These are phyloP conservation scores for Rhadinocentrus ornatus DNA, from an alignment of 2,797 vertebrate genomes.

Conservation along the genomic window DNA sequence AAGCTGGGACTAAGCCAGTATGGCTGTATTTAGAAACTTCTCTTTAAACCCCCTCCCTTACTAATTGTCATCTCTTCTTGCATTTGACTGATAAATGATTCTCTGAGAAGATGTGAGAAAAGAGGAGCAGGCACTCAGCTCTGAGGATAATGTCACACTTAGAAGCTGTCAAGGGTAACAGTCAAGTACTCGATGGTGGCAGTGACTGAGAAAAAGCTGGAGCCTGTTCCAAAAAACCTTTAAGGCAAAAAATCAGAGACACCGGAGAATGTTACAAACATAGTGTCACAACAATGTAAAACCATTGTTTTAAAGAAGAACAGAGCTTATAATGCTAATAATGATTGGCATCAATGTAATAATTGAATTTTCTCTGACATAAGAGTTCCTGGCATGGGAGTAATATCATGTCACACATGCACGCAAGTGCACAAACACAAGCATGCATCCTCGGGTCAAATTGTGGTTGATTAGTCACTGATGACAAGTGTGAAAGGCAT, in stretches of 20 bases:
- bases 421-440: constrained; percentile 10
- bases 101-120: constrained; percentile 64
- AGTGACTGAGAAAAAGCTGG: constrained; percentile 27
- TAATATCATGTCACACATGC: constrained; percentile 22
- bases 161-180: constrained; percentile 63
- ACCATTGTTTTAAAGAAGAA: constrained; percentile 10
- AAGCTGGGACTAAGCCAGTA: constrained; percentile 72
- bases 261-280: neutral
- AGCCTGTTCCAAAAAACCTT: constrained; percentile 38
- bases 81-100: constrained; percentile 75
- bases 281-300: constrained; percentile 2
- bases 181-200: constrained; percentile 38
- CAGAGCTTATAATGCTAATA: constrained; percentile 15
- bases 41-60: constrained; percentile 63
- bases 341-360: constrained; percentile 36
- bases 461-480: constrained; percentile 64
- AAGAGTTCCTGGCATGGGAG: constrained; percentile 18
- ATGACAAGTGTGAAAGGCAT: constrained; percentile 76
- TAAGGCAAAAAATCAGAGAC: constrained; percentile 22
- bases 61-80: constrained; percentile 78
- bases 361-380: constrained; percentile 38
- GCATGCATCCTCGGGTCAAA: constrained; percentile 45
- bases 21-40: constrained; percentile 81
- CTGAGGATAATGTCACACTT: constrained; percentile 68
- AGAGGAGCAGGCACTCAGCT: constrained; percentile 46